Evolutionary conservation across 2,888 invertebrate genomes (phyloP).

Genomic region (Sabatieria punctata): DNA sequence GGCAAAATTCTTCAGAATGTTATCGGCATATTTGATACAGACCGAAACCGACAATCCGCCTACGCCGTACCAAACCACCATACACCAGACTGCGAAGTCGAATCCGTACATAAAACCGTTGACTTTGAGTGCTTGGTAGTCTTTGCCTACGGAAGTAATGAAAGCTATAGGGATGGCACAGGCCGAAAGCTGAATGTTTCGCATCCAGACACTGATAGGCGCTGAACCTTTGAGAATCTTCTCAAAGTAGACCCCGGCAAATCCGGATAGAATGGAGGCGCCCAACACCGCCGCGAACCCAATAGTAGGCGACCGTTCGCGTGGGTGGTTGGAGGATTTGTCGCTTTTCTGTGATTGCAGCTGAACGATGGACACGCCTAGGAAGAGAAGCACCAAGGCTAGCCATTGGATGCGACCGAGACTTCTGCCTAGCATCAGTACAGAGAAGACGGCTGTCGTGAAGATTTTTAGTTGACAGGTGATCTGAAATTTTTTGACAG

Average conservation of each 20-base stretch:
- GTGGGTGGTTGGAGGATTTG: not conserved
- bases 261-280: slow-evolving; percentile 81
- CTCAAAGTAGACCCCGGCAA: slow-evolving; percentile 95
- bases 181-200: slow-evolving; percentile 86
- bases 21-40: slow-evolving; percentile 96
- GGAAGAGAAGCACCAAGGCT: slow-evolving; percentile 34
- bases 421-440: slow-evolving; percentile 34
- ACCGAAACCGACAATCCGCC: slow-evolving; percentile 91
- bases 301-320: slow-evolving; percentile 10
- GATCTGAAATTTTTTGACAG: too few species aligned
- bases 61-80: slow-evolving; percentile 71
- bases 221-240: slow-evolving; percentile 64
- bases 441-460: slow-evolving; percentile 39
- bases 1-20: slow-evolving; percentile 87
- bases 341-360: slow-evolving; percentile 23
- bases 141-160: slow-evolving; percentile 30
- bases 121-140: not conserved
- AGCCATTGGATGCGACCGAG: slow-evolving; percentile 37
- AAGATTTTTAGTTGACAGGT: slow-evolving; percentile 41
- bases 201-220: slow-evolving; percentile 73
- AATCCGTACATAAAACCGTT: slow-evolving; percentile 50
- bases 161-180: slow-evolving; percentile 75
- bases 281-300: slow-evolving; percentile 64
- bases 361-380: slow-evolving; percentile 38
- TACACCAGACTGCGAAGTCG: slow-evolving; percentile 46